Conservation (phyloP, 2,113 vertebrate genomes). For the Galemys pyrenaicus region DNA sequence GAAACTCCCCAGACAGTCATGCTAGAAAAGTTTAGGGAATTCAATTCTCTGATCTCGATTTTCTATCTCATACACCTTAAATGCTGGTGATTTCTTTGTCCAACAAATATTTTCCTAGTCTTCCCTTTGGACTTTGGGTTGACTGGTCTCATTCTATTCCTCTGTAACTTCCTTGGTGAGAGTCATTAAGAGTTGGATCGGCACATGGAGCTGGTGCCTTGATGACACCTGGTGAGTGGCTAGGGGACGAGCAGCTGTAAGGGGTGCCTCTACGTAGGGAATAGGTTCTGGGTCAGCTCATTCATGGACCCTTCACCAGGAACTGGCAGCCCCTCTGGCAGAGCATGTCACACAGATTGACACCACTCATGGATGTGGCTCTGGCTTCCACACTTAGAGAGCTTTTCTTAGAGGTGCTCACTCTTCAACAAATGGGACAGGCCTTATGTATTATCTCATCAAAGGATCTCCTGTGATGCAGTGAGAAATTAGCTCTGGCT, state of each 20-base stretch:
- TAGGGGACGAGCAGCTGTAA: background rate
- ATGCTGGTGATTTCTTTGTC: background rate
- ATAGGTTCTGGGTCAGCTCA: background rate
- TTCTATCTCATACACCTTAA: background rate
- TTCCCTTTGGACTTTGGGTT: background rate
- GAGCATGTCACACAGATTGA: background rate
- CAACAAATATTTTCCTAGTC: background rate
- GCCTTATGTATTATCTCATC: background rate
- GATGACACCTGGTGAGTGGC: background rate
- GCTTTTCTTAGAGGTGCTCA: background rate
- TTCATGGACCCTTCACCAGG: background rate
- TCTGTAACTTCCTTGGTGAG: background rate
- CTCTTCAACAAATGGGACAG: background rate
- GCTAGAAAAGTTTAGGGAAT: slow-evolving; percentile 45
- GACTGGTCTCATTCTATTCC: background rate
- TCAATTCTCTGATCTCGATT: slow-evolving; percentile 20
- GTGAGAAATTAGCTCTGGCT: background rate
- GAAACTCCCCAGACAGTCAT: slow-evolving; percentile 13
- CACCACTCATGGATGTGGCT: background rate
- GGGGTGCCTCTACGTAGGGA: background rate
- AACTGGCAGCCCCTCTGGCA: background rate
- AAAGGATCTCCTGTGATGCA: background rate
- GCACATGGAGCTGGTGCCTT: accelerated
- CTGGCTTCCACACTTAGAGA: background rate
- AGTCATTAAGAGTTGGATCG: background rate